Evolutionary conservation across 2,113 vertebrate species (phyloP), one percentile per base, ranked within the genome.

Genomic region (Cavia porcellus): DNA sequence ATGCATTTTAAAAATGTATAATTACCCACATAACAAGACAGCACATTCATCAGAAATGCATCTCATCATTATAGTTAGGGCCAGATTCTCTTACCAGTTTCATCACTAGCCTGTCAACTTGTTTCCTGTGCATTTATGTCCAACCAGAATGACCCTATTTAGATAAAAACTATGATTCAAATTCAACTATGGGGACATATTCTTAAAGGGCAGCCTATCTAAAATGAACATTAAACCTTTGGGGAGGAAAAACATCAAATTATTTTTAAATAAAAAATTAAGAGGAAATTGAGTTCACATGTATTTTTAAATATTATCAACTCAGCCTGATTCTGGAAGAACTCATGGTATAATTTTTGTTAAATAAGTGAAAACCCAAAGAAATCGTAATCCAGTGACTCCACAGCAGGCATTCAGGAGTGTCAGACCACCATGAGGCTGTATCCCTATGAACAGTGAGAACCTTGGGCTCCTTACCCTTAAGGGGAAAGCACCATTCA

Each of bases 1-100:
- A 81, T 64, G 47, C 1, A 70, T 81, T 92, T 93, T 84, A 50
- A 59, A 93, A 96, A 75, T 68, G 50, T 95, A 25, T 61, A 74
- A 35, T 81, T 85, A 62, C 24, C 55, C 47, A 62, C 62, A 47
- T 90, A 28, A 75, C 11, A 52, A 62, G 52, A 42, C 90, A 87
- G 84, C 28, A 0, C 4, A 42, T 68, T 80, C 15, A 72, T 86
- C 42, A 88, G 68, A 88, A 92, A 92, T 3, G 15, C 9, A 47
- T 59, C 25, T 19, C 55, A 6, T 90, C 45, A 30, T 68, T 93
- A 80, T 5, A 68, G 19, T 7, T 24, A 35, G 79, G 22, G 47
- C 1, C 38, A 77, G 61, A 30, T 89, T 84, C 32, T 22, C 47
- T 38, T 32, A 64, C 90, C 32, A 47, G 5, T 86, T 55, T 77